A percentile compares a stretch with the other conserved stretches of the same genome.
Evolutionary conservation across 2,113 vertebrate species (phyloP).

Genomic region (Pterocles orientalis): DNA sequence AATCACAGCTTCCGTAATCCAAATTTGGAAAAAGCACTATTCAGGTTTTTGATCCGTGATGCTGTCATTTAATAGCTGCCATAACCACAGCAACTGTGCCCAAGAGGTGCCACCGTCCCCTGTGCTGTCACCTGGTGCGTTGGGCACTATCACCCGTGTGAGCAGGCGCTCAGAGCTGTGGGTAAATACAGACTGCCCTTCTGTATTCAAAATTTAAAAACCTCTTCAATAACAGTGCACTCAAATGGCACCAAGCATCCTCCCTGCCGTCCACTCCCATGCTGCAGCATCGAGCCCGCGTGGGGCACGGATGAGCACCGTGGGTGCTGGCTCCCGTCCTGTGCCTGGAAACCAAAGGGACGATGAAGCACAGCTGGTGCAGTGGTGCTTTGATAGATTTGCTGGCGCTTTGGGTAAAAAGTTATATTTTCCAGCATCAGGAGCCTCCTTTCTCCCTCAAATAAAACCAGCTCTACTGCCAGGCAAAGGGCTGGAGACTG

Average conservation of each 20-base stretch:
- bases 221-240: not conserved
- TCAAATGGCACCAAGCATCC: not conserved
- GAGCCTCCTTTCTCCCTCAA: not conserved
- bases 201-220: not conserved
- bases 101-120: not conserved
- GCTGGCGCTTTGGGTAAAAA: not conserved
- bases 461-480: not conserved
- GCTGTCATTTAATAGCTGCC: accelerated
- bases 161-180: not conserved
- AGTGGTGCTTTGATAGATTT: not conserved
- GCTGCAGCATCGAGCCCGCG: accelerated
- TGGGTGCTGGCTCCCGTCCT: not conserved
- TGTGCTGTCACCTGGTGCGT: not conserved
- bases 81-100: not conserved
- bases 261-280: not conserved
- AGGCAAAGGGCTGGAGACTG: not conserved
- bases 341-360: not conserved
- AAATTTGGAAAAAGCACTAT: not conserved
- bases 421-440: not conserved
- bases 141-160: not conserved
- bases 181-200: not conserved
- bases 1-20: not conserved
- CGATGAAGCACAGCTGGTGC: accelerated
- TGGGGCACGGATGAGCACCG: not conserved
- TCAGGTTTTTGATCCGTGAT: not conserved